These are phyloP conservation scores for Procambarus virginalis DNA, from an alignment of 1,140 invertebrate species.

Conservation along the genomic window DNA sequence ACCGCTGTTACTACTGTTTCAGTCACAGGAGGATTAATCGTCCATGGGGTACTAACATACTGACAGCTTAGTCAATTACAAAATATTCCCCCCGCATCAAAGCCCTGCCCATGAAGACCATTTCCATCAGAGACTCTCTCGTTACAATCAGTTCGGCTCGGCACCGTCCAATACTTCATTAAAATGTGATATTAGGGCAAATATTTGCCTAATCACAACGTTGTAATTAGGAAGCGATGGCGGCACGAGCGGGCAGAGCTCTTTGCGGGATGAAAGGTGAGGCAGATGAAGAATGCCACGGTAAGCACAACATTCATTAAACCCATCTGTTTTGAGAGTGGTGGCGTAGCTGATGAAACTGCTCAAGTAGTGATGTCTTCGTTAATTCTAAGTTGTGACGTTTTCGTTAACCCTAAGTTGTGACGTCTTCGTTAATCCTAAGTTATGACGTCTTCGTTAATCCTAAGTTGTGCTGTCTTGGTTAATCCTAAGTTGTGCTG, in stretches of 20 bases:
- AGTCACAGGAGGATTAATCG: no score
- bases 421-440: no score
- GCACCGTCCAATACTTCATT: constrained; percentile 48
- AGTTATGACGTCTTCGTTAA: no score
- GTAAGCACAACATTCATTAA: constrained; percentile 39
- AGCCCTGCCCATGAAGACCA: background rate
- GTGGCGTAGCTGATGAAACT: background rate
- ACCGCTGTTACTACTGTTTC: no score
- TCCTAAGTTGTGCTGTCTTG: no score
- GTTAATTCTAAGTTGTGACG: no score
- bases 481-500: no score
- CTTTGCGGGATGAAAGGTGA: constrained; percentile 15
- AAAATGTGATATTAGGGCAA: constrained; percentile 58
- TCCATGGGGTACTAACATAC: no score
- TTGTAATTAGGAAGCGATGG: constrained; percentile 47
- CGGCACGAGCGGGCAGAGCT: background rate
- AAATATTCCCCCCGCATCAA: background rate
- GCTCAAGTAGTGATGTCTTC: background rate
- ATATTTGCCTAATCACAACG: constrained; percentile 59
- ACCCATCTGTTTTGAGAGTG: background rate
- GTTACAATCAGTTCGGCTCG: background rate
- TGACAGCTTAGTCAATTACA: no score
- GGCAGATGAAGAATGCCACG: constrained; percentile 37
- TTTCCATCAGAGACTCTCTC: background rate
- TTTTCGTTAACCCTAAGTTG: no score